Conservation (phyloP, 1,140 invertebrate genomes). For the Charaxes varanes region DNA sequence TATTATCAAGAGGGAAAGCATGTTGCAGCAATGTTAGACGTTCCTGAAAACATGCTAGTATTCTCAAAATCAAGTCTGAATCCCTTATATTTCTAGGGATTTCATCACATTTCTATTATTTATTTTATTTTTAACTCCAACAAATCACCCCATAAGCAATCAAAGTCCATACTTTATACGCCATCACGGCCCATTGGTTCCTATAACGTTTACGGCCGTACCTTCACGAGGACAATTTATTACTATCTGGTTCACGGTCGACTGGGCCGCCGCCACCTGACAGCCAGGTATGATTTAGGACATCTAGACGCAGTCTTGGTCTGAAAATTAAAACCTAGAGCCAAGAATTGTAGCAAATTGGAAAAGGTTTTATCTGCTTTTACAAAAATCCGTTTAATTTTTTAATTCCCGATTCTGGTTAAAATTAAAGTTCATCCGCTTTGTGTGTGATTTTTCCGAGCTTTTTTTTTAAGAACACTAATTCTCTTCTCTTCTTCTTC, state of each 20-base stretch:
- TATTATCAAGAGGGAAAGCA: too few species aligned
- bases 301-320: slow-evolving; percentile 35
- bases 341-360: slow-evolving; percentile 24
- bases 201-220: slow-evolving; percentile 30
- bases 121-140: neutral
- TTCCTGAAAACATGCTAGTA: too few species aligned
- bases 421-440: too few species aligned
- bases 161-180: slow-evolving; percentile 16
- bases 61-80: too few species aligned
- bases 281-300: slow-evolving; percentile 51
- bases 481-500: too few species aligned
- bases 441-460: too few species aligned
- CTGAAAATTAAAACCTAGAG: slow-evolving; percentile 39
- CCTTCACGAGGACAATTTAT: slow-evolving; percentile 41
- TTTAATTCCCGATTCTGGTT: too few species aligned
- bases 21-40: too few species aligned
- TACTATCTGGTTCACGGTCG: slow-evolving; percentile 51
- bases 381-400: too few species aligned
- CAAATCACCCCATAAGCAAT: slow-evolving; percentile 2
- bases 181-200: slow-evolving; percentile 32
- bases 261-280: slow-evolving; percentile 37
- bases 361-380: slow-evolving; percentile 13
- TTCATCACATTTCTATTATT: neutral
- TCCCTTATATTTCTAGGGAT: neutral
- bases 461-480: too few species aligned